Percentiles rank a stretch among this genome's conserved stretches.
Conservation (phyloP, 2,888 invertebrate species). For the Polydrusus tereticollis region DNA sequence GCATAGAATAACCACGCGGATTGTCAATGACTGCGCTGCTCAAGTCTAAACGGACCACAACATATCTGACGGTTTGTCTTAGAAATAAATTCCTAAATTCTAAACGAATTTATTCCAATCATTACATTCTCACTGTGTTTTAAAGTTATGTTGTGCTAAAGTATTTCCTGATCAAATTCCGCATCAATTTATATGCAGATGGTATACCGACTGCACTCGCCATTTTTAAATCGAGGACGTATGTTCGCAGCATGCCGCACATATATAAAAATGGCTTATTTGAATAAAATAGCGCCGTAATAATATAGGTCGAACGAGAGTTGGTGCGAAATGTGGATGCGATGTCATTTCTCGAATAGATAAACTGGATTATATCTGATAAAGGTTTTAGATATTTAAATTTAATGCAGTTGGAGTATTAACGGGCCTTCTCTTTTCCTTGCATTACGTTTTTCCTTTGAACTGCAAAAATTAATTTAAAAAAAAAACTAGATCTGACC, state of each 20-base stretch:
- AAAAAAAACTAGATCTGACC: no score
- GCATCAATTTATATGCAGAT: constrained; percentile 57
- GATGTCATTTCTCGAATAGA: constrained; percentile 15
- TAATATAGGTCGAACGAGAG: constrained; percentile 51
- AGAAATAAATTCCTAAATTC: no score
- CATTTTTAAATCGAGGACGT: constrained; percentile 57
- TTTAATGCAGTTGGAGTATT: not conserved
- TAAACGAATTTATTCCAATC: no score
- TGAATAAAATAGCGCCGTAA: constrained; percentile 57
- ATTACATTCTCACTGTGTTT: no score
- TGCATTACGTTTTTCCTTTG: no score
- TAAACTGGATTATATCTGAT: not conserved
- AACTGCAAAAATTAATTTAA: no score
- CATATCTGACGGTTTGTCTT: no score
- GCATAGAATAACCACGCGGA: no score
- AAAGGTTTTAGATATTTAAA: not conserved
- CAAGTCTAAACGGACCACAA: no score
- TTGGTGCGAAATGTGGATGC: constrained; percentile 31
- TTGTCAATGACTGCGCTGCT: no score
- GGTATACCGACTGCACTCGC: constrained; percentile 57
- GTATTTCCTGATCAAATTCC: constrained; percentile 50
- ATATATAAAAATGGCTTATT: constrained; percentile 58
- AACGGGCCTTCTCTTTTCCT: no score
- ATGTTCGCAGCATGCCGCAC: constrained; percentile 57
- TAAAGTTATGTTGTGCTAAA: constrained; percentile 17